Evolutionary conservation across 2,888 invertebrate species (phyloP).

Genomic region (Agrotis ipsilon): DNA sequence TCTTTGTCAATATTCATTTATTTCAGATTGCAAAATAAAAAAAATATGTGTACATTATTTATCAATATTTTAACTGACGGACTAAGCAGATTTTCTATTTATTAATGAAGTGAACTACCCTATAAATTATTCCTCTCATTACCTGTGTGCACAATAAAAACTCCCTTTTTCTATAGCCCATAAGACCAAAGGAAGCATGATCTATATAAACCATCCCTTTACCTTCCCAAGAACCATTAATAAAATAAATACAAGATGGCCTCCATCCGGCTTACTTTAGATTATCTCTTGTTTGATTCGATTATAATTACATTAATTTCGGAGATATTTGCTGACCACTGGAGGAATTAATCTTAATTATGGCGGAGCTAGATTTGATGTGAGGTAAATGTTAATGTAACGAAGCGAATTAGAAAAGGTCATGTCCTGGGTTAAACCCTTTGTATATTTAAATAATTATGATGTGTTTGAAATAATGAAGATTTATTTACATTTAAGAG

Average conservation of each 20-base stretch:
- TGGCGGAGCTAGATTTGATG: background rate
- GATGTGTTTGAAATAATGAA: background rate
- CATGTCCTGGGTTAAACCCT: background rate
- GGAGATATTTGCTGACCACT: background rate
- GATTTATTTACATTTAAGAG: background rate
- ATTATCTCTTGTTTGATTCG: slow-evolving; percentile 50
- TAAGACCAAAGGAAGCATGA: slow-evolving; percentile 25
- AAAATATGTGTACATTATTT: too few relatives aligned
- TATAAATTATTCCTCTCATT: too few relatives aligned
- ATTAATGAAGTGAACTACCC: too few relatives aligned
- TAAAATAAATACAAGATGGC: slow-evolving; percentile 49
- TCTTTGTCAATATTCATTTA: too few relatives aligned
- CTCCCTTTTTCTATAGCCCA: background rate
- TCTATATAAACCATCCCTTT: slow-evolving; percentile 40
- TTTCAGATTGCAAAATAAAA: too few relatives aligned
- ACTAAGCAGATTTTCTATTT: too few relatives aligned
- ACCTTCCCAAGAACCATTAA: slow-evolving; percentile 50
- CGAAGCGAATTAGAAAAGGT: background rate
- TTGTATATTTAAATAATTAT: background rate
- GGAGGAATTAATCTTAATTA: slow-evolving; percentile 5
- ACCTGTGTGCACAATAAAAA: too few relatives aligned
- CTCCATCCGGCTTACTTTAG: slow-evolving; percentile 27
- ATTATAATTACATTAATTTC: slow-evolving; percentile 25
- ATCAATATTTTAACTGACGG: too few relatives aligned
- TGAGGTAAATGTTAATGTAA: background rate